A percentile compares a stretch with the other conserved stretches of the same genome.
These are phyloP conservation scores for Blomia tropicalis DNA, from an alignment of 2,888 invertebrate genomes.

Conservation along the genomic window DNA sequence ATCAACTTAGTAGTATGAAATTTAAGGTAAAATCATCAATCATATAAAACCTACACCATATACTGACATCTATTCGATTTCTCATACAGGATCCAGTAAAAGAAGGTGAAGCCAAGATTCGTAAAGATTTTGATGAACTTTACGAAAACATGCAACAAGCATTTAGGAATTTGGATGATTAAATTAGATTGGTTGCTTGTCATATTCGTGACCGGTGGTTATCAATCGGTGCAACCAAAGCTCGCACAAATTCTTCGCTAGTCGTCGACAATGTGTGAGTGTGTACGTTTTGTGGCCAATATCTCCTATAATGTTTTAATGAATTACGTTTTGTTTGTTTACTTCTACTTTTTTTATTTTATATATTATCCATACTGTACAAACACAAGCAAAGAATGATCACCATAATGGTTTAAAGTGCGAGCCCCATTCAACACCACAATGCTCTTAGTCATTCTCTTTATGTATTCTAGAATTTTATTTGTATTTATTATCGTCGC, in stretches of 20 bases:
- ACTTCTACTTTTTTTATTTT: background rate
- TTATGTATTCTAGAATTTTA: background rate
- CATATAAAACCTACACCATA: background rate
- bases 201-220: background rate
- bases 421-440: background rate
- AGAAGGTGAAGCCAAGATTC: conserved; percentile 93
- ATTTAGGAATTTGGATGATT: conserved; percentile 96
- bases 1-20: conserved; percentile 96
- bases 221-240: no score
- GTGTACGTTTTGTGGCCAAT: no score
- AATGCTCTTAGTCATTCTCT: background rate
- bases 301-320: no score
- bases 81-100: conserved; percentile 73
- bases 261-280: conserved; percentile 6
- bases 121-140: conserved; percentile 87
- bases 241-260: background rate
- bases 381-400: background rate
- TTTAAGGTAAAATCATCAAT: conserved; percentile 56
- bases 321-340: no score
- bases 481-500: background rate
- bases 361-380: background rate
- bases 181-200: conserved; percentile 36
- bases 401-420: no score
- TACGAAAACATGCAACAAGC: conserved; percentile 91
- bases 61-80: conserved; percentile 20